A percentile compares a stretch with the other conserved stretches of the same genome.
phyloP scores from a whole-genome alignment of 2,888 invertebrate species.

The Agonopterix arenella region DNA sequence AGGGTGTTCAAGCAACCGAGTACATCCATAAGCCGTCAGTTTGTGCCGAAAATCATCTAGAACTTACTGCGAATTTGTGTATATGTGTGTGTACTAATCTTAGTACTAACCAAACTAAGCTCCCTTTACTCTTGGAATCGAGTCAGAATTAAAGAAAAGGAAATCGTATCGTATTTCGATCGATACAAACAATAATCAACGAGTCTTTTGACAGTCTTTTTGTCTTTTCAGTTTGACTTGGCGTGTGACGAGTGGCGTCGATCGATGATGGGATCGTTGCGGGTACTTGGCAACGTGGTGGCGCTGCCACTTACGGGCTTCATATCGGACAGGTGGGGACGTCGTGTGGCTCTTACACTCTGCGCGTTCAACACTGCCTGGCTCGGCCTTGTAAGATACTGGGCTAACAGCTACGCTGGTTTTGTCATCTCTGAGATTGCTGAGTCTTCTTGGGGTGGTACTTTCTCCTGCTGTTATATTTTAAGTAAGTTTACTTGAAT shows the following conservation, averaged over 20 bases:
- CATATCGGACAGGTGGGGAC: slow-evolving; percentile 79
- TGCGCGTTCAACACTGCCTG: slow-evolving; percentile 57
- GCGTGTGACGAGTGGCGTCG: slow-evolving; percentile 81
- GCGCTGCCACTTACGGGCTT: slow-evolving; percentile 81
- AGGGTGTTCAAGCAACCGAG: too few species aligned
- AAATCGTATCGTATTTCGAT: too few species aligned
- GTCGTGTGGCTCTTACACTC: slow-evolving; percentile 53
- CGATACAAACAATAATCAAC: too few species aligned
- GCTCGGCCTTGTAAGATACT: slow-evolving; percentile 53
- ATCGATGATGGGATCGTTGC: slow-evolving; percentile 84
- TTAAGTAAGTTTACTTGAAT: slow-evolving; percentile 35
- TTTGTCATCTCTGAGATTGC: slow-evolving; percentile 55
- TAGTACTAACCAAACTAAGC: neutral
- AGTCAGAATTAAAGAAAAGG: too few species aligned
- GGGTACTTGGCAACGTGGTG: slow-evolving; percentile 83
- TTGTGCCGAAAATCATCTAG: too few species aligned
- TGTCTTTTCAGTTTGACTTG: slow-evolving; percentile 40
- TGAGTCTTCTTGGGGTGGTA: slow-evolving; percentile 58
- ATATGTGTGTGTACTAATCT: neutral
- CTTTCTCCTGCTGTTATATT: slow-evolving; percentile 65
- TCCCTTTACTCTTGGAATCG: neutral
- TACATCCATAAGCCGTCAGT: too few species aligned
- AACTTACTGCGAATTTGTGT: too few species aligned
- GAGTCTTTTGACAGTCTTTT: too few species aligned
- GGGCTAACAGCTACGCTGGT: slow-evolving; percentile 62